phyloP scores from a whole-genome alignment of 2,113 vertebrate genomes.

The Mellivora capensis region DNA sequence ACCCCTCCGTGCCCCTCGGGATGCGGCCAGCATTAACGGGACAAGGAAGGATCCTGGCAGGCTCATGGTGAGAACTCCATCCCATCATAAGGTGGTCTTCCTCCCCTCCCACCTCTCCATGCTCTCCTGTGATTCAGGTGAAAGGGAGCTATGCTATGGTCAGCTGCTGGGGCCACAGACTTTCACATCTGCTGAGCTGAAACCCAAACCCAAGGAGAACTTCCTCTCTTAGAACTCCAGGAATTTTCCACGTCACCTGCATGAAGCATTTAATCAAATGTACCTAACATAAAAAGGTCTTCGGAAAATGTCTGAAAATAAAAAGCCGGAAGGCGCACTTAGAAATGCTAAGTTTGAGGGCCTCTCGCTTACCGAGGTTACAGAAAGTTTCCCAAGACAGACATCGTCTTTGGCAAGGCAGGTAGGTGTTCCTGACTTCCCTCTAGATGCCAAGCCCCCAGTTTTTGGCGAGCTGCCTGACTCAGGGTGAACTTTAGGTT shows the following conservation, averaged over 20 bases:
- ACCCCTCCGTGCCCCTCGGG: rapidly evolving
- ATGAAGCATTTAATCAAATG: background rate
- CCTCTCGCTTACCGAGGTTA: background rate
- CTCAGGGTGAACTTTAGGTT: conserved; percentile 63
- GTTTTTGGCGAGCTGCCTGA: conserved; percentile 17
- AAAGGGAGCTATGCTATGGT: background rate
- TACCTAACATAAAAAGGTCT: background rate
- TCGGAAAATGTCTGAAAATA: background rate
- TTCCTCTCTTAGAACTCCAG: background rate
- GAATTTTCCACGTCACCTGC: background rate
- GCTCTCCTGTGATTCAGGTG: too few relatives aligned
- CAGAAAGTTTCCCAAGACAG: background rate
- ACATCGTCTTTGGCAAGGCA: background rate
- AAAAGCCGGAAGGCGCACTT: background rate
- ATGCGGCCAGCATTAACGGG: background rate
- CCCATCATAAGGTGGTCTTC: background rate
- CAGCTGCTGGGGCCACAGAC: background rate
- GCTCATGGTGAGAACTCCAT: rapidly evolving
- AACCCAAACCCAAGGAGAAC: background rate
- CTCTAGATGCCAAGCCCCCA: background rate
- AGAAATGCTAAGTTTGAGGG: background rate
- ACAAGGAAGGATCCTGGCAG: rapidly evolving
- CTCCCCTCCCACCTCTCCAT: background rate
- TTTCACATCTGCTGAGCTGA: background rate
- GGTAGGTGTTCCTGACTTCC: background rate